A percentile compares a stretch with the other conserved stretches of the same genome.
Conservation (phyloP, 2,113 vertebrate species). For the Formicarius rufipectus region DNA sequence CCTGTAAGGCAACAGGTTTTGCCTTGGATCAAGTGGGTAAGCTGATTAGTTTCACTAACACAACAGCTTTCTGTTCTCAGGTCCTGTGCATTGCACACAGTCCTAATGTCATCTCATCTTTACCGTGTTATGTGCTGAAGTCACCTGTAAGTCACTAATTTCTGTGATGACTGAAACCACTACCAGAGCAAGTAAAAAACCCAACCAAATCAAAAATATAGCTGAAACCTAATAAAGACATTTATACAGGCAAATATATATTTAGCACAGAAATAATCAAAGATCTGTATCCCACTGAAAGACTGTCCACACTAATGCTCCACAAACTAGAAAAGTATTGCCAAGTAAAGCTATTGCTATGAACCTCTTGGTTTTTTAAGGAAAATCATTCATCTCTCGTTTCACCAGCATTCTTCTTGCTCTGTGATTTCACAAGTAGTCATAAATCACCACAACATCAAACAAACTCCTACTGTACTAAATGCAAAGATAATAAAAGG, state of each 20-base stretch:
- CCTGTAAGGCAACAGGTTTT: background rate
- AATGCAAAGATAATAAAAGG: background rate
- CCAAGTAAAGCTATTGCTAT: background rate
- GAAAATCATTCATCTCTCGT: background rate
- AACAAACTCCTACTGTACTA: background rate
- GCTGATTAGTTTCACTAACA: background rate
- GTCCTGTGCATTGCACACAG: background rate
- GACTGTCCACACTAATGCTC: background rate
- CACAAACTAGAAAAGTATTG: background rate
- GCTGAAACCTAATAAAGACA: background rate
- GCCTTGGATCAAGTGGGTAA: background rate
- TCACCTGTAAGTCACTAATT: background rate
- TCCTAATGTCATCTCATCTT: background rate
- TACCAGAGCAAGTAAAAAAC: background rate
- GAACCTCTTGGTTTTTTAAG: background rate
- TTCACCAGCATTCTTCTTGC: background rate
- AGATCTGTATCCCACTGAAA: background rate
- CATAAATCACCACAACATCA: background rate
- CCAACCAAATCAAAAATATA: background rate
- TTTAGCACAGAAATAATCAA: background rate
- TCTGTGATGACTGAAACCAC: background rate
- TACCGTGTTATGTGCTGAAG: background rate
- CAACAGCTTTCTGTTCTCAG: background rate
- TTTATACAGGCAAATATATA: background rate
- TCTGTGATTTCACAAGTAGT: background rate